Conservation (phyloP, 2,113 vertebrate genomes). For the Leptocoma aspasia region DNA sequence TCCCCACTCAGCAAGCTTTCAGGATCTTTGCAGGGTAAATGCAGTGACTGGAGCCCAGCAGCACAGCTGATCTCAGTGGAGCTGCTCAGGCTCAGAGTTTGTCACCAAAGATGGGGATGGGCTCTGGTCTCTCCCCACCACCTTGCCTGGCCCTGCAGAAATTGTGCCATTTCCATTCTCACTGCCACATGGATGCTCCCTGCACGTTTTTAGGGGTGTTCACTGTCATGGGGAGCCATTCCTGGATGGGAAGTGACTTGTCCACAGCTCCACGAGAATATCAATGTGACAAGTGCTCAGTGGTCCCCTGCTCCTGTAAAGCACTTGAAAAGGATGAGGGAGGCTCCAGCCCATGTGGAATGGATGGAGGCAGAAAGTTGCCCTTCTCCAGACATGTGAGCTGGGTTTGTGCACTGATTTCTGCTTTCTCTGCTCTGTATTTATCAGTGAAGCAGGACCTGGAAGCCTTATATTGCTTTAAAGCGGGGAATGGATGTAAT, state of each 20-base stretch:
- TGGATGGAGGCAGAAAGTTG: background rate
- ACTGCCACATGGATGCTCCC: background rate
- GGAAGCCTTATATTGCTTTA: background rate
- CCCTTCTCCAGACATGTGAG: background rate
- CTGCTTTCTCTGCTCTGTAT: background rate
- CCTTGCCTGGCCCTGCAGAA: background rate
- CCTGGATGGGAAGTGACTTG: background rate
- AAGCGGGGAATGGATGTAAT: background rate
- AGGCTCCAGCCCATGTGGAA: fast-evolving
- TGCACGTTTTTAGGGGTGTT: background rate
- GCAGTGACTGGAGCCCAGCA: background rate
- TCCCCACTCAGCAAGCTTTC: too few species aligned
- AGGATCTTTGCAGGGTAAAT: background rate
- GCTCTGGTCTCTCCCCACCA: fast-evolving
- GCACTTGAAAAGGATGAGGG: background rate
- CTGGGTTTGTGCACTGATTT: background rate
- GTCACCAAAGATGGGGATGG: background rate
- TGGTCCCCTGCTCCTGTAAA: background rate
- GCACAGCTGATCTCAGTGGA: background rate
- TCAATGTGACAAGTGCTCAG: background rate
- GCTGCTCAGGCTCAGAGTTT: background rate
- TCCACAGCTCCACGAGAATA: background rate
- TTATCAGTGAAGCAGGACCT: background rate
- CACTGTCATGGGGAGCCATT: background rate
- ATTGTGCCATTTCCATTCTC: background rate